Conservation (phyloP, 2,797 vertebrate genomes). For the Vultur gryphus region DNA sequence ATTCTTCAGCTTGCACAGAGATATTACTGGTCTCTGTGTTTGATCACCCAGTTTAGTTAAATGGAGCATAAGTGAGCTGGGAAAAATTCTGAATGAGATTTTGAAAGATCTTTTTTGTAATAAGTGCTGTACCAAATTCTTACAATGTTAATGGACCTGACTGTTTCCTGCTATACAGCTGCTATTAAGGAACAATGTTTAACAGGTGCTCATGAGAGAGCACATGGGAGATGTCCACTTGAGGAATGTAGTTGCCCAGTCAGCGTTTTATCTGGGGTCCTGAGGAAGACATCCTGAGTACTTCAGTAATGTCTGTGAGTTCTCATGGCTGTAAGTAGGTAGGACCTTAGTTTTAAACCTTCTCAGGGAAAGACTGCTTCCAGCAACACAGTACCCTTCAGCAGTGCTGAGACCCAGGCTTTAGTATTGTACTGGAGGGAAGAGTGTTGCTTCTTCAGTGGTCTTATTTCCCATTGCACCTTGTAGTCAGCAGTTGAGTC, state of each 20-base stretch:
- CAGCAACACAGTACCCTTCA: background rate
- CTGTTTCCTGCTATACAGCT: background rate
- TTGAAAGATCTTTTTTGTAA: background rate
- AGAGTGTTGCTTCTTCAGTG: background rate
- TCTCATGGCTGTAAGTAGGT: background rate
- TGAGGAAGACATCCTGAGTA: background rate
- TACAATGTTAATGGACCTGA: rapidly evolving
- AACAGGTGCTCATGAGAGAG: background rate
- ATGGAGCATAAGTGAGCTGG: background rate
- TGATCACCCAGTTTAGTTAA: background rate
- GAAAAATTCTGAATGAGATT: background rate
- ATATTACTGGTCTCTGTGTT: background rate
- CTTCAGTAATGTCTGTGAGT: background rate
- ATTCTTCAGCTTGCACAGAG: background rate
- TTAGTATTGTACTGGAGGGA: background rate
- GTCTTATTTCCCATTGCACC: background rate
- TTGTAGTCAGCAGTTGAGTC: background rate
- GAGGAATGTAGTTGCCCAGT: background rate
- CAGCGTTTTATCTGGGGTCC: background rate
- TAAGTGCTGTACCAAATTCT: background rate
- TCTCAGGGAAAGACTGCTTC: background rate
- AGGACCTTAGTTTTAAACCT: background rate
- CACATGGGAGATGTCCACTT: background rate
- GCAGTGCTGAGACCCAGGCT: background rate
- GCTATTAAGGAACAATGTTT: background rate